Base-by-base conservation (phyloP, 2,113 vertebrate genomes). In the Lagopus muta region DNA sequence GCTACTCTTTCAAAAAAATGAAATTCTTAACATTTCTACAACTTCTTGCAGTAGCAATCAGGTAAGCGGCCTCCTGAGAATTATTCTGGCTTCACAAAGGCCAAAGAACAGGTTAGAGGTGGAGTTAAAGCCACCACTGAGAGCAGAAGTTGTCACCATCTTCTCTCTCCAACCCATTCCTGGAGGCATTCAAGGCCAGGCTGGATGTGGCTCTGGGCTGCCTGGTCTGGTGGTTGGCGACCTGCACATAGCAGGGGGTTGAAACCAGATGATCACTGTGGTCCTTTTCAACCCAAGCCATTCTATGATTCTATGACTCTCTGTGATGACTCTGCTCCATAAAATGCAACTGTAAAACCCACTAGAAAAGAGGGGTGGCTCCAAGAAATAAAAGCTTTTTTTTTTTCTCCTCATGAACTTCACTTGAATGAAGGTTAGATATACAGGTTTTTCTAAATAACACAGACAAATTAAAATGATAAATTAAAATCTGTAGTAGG, bases 401-500 rank as follows among this genome's bases (percentile, higher is more conserved):
- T 74, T 62, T 91, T 95, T 58, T n/a, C 20, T 71, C 67, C 90
- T 88, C 50, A 77, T 94, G 88, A 94, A 94, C 93, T 72, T 91
- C 64, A 74, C 82, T 96, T 94, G 93, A 90, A 52, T 43, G 95
- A 92, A 96, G 94, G 91, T 94, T 93, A 97, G 92, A 75, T 74
- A 91, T 40, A 36, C 25, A 89, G 81, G 78, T 89, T 89, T 94
- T 92, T 65, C 82, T 92, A 95, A 97, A 93, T 40, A 96, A 89
- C 70, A 87, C 70, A 73, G 79, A 91, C 78, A 55, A 89, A 96
- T 93, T 92, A 93, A 85, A 93, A 95, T 81, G 92, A 96, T 92
- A 94, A 96, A 95, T 95, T 94, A 88, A 95, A 90, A 92, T 38
- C 79, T 90, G 57, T 91, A 94, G 95, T 91, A 95, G 94, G 82